These are phyloP conservation scores for Pteronura brasiliensis DNA, from an alignment of 2,113 vertebrate genomes.

Conservation along the genomic window DNA sequence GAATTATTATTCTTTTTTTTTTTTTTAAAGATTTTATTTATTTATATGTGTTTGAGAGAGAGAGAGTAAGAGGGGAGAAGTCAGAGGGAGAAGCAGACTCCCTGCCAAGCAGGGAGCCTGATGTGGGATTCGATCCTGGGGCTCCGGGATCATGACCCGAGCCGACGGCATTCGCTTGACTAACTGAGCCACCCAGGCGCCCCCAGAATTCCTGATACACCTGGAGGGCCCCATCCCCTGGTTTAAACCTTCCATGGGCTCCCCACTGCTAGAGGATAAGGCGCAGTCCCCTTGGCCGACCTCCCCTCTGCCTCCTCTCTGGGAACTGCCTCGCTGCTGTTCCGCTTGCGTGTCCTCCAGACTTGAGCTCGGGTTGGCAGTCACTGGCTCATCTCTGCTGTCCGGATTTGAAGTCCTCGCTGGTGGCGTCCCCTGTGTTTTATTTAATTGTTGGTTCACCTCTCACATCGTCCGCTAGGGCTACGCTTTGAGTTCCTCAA, in stretches of 20 bases:
- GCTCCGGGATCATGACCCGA: no score
- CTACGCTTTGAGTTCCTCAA: background rate
- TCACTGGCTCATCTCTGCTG: background rate
- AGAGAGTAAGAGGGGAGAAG: no score
- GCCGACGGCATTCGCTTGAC: no score
- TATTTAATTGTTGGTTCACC: background rate
- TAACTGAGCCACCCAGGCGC: no score
- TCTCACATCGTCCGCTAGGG: background rate
- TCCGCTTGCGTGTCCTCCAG: background rate
- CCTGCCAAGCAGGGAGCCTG: no score
- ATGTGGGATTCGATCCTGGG: no score
- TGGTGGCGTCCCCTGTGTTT: rapidly evolving
- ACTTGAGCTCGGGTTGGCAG: background rate
- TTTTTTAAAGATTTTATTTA: no score
- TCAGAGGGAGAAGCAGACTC: no score
- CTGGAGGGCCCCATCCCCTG: background rate
- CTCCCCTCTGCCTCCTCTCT: background rate
- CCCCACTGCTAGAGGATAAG: background rate
- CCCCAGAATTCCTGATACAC: background rate
- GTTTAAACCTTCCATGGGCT: background rate
- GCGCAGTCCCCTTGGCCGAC: rapidly evolving
- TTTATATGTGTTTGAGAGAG: no score
- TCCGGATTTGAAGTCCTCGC: background rate
- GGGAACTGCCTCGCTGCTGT: background rate
- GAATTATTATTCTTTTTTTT: no score